phyloP scores from a whole-genome alignment of 2,888 invertebrate species.

The Eupeodes latifasciatus region DNA sequence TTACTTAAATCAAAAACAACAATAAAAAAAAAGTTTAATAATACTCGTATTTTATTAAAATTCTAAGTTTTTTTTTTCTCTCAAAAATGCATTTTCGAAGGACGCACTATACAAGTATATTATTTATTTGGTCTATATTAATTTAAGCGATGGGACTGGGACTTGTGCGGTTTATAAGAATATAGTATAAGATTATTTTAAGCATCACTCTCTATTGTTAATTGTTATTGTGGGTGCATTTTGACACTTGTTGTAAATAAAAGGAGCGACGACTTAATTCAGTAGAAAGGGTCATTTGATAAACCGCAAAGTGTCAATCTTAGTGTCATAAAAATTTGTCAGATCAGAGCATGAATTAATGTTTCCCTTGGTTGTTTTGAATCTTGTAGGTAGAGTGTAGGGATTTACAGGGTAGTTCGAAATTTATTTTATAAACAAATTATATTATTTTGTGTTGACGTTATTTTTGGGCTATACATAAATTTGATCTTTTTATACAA shows the following conservation, averaged over 20 bases:
- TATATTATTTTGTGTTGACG: no score
- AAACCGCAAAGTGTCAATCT: not conserved
- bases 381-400: not conserved
- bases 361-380: not conserved
- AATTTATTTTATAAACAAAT: no score
- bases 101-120: conserved; percentile 10
- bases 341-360: not conserved
- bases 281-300: conserved; percentile 2
- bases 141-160: not conserved
- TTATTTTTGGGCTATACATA: no score
- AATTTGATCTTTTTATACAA: no score
- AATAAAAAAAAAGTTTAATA: conserved; percentile 6
- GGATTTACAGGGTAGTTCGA: no score
- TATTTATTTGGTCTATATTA: conserved; percentile 21
- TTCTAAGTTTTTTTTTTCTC: not conserved
- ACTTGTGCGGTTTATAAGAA: not conserved
- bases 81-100: conserved; percentile 33
- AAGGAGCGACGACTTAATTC: not conserved
- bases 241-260: conserved; percentile 55
- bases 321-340: not conserved
- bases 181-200: not conserved
- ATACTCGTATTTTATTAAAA: conserved; percentile 41
- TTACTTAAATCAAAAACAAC: not conserved
- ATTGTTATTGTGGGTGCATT: conserved; percentile 36
- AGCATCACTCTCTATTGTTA: conserved; percentile 6